phyloP scores from a whole-genome alignment of 1,140 invertebrate genomes.

The Steinernema feltiae region DNA sequence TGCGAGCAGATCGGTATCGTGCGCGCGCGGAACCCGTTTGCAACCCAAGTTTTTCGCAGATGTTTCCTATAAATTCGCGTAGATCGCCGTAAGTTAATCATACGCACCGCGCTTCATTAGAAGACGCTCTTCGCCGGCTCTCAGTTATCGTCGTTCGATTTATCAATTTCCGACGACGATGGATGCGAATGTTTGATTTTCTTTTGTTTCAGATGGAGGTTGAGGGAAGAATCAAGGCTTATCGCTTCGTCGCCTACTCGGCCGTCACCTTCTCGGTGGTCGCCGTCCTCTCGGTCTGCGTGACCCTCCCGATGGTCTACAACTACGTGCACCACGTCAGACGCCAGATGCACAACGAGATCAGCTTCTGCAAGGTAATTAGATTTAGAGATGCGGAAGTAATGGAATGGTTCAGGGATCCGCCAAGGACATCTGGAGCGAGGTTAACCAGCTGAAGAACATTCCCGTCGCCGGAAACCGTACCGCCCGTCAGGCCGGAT shows the following conservation, averaged over 20 bases:
- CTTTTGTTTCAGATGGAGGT: neutral
- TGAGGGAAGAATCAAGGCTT: constrained; percentile 11
- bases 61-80: constrained; percentile 1
- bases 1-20: neutral
- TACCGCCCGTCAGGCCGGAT: constrained; percentile 39
- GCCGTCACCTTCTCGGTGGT: constrained; percentile 8
- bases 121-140: neutral
- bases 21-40: neutral
- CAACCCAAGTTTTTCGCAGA: neutral
- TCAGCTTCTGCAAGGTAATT: constrained; percentile 25
- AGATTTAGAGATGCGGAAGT: neutral
- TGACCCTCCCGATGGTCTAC: constrained; percentile 35
- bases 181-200: neutral
- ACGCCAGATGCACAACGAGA: constrained; percentile 25
- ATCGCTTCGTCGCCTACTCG: constrained; percentile 7
- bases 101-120: neutral
- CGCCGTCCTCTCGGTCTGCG: constrained; percentile 21
- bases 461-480: constrained; percentile 29
- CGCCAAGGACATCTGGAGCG: constrained; percentile 41
- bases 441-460: constrained; percentile 33
- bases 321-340: constrained; percentile 33
- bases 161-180: neutral
- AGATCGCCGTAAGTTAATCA: neutral
- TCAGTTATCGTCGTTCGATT: neutral
- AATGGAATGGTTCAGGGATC: constrained; percentile 29